Percentiles rank a stretch among this genome's conserved stretches.
Conservation (phyloP, 2,113 vertebrate species). For the Rhineura floridana region DNA sequence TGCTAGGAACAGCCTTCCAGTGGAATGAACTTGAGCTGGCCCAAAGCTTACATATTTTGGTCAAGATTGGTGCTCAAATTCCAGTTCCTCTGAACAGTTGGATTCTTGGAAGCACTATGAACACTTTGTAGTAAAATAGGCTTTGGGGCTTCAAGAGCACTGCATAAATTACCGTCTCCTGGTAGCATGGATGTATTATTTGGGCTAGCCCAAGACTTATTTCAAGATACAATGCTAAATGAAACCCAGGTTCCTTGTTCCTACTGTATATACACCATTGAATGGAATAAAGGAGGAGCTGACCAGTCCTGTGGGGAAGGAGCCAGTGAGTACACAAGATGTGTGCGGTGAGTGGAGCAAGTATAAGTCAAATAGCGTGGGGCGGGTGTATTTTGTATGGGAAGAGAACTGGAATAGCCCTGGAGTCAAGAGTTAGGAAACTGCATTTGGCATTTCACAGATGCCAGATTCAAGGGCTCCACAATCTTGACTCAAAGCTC, state of each 20-base stretch:
- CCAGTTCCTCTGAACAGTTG: not conserved
- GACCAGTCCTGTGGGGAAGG: not conserved
- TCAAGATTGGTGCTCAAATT: not conserved
- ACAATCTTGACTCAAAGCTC: not conserved
- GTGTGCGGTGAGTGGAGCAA: not conserved
- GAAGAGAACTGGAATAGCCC: constrained; percentile 6
- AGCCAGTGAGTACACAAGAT: not conserved
- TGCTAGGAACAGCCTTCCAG: not conserved
- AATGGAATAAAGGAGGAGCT: not conserved
- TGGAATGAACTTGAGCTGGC: not conserved
- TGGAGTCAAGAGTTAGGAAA: constrained; percentile 15
- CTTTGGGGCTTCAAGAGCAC: not conserved
- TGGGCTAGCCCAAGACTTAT: not conserved
- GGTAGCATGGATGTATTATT: not conserved
- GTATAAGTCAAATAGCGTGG: not conserved
- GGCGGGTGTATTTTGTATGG: not conserved
- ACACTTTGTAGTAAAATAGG: not conserved
- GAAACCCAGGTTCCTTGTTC: not conserved
- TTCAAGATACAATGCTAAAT: no score
- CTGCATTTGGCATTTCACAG: constrained; percentile 17
- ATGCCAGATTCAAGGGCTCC: not conserved
- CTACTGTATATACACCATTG: no score
- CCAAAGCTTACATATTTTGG: not conserved
- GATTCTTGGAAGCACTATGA: not conserved
- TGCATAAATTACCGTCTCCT: not conserved